Conservation (phyloP, 2,888 invertebrate species). For the Zootermopsis nevadensis region DNA sequence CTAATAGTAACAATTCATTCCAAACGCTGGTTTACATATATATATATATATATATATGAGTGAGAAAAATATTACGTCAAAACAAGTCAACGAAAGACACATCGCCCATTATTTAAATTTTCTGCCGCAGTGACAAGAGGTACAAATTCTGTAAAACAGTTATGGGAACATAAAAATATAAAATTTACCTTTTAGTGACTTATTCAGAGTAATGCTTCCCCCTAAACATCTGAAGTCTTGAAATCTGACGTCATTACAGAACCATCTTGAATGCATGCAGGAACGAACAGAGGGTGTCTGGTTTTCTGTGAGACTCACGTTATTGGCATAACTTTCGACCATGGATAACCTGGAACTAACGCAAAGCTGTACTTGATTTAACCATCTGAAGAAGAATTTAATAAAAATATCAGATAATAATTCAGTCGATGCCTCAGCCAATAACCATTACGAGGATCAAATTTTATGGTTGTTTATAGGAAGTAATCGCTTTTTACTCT, state of each 20-base stretch:
- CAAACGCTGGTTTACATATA: neutral
- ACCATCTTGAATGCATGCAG: neutral
- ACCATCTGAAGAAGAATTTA: too few species aligned
- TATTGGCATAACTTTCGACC: too few species aligned
- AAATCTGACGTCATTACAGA: neutral
- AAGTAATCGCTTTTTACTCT: too few species aligned
- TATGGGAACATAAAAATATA: neutral
- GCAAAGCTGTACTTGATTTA: too few species aligned
- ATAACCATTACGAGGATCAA: too few species aligned
- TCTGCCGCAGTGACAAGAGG: neutral
- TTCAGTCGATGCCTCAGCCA: too few species aligned
- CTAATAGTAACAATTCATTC: constrained; percentile 24
- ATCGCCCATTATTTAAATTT: neutral
- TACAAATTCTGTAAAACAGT: neutral
- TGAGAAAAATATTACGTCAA: neutral
- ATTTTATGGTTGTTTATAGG: too few species aligned
- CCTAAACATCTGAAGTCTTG: neutral
- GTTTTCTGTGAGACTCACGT: too few species aligned
- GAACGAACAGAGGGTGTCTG: neutral
- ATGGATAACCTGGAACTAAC: too few species aligned
- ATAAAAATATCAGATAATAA: too few species aligned
- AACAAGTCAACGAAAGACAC: neutral
- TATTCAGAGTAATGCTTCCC: neutral
- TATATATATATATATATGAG: too few species aligned
- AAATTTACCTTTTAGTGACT: neutral